Evolutionary conservation across 2,797 vertebrate genomes (phyloP).

Genomic region (Coluber constrictor): DNA sequence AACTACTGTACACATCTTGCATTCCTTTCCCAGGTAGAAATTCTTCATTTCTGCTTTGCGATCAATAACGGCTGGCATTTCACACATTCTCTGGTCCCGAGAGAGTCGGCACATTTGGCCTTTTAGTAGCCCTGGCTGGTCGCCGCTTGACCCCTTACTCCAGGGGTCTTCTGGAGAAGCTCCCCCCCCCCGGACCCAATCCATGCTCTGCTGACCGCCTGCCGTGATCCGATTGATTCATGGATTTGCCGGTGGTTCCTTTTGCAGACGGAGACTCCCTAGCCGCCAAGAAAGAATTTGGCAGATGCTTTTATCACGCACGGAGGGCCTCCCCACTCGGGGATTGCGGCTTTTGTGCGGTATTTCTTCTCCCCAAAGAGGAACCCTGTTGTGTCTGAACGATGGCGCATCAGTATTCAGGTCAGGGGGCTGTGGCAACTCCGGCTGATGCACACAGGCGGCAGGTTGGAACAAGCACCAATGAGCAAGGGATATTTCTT

Average conservation of each 20-base stretch:
- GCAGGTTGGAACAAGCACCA: neutral
- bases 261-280: neutral
- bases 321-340: neutral
- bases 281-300: neutral
- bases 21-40: neutral
- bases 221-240: neutral
- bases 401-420: conserved; percentile 19
- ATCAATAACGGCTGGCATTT: neutral
- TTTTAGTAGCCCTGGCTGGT: neutral
- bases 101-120: neutral
- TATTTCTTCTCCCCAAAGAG: neutral
- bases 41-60: neutral
- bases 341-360: too few species aligned
- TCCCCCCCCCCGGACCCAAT: too few species aligned
- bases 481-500: too few species aligned
- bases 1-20: neutral
- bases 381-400: conserved; percentile 21
- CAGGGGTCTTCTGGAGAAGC: neutral
- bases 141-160: neutral
- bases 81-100: neutral
- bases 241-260: neutral
- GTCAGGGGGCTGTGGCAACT: neutral
- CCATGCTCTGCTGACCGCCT: neutral
- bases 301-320: neutral
- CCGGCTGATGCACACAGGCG: neutral